A percentile compares a stretch with the other conserved stretches of the same genome.
phyloP scores from a whole-genome alignment of 2,888 invertebrate genomes.

The Stenolophus ochropezus region DNA sequence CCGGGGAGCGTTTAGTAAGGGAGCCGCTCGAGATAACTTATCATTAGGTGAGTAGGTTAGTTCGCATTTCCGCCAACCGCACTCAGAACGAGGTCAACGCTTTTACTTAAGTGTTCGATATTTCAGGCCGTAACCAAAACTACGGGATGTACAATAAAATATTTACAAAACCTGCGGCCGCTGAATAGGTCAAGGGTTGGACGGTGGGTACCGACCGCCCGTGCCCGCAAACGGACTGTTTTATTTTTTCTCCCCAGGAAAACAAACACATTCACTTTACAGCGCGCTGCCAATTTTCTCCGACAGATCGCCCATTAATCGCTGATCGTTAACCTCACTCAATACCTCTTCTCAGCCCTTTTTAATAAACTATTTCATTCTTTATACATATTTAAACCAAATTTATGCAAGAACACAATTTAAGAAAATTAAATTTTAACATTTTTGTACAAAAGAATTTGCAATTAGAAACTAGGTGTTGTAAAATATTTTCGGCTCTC shows the following conservation, averaged over 20 bases:
- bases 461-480: too few relatives aligned
- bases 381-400: too few relatives aligned
- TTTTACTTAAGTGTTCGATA: constrained; percentile 58
- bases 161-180: constrained; percentile 46
- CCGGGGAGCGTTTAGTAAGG: background rate
- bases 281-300: background rate
- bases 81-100: constrained; percentile 54
- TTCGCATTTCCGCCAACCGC: constrained; percentile 30
- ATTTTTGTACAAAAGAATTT: too few relatives aligned
- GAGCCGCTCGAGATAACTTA: constrained; percentile 52
- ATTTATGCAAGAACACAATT: too few relatives aligned
- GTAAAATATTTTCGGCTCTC: too few relatives aligned
- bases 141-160: constrained; percentile 55
- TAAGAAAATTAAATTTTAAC: too few relatives aligned
- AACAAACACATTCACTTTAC: constrained; percentile 8
- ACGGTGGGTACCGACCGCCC: background rate
- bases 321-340: background rate
- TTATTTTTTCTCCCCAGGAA: background rate
- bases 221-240: constrained; percentile 14
- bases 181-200: constrained; percentile 52
- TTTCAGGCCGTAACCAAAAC: constrained; percentile 52
- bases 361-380: too few relatives aligned
- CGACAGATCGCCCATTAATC: background rate
- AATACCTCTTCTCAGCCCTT: too few relatives aligned
- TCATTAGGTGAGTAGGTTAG: constrained; percentile 54